phyloP scores from a whole-genome alignment of 2,797 vertebrate genomes.

The Ceryle rudis region DNA sequence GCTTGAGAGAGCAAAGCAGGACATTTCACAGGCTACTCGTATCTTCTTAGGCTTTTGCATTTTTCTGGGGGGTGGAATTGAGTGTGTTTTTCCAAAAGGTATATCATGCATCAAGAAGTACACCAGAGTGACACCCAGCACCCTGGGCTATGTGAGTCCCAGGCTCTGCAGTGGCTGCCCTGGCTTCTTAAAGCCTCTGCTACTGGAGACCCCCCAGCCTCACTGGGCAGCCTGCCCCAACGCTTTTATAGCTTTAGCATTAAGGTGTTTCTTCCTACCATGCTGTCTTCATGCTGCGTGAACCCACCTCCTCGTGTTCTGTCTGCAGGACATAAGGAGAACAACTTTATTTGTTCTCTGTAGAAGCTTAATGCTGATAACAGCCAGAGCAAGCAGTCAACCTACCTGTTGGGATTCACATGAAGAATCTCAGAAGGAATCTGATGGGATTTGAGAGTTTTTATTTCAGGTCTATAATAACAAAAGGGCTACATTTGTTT shows the following conservation, averaged over 20 bases:
- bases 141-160: neutral
- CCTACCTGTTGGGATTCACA: neutral
- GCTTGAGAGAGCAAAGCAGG: neutral
- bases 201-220: neutral
- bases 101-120: neutral
- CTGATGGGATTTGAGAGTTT: neutral
- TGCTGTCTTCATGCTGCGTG: neutral
- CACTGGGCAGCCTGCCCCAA: rapidly evolving
- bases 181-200: neutral
- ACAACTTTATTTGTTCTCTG: neutral
- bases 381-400: neutral
- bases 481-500: neutral
- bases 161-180: neutral
- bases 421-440: neutral
- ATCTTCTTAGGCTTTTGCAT: neutral
- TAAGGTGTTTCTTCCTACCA: rapidly evolving
- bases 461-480: neutral
- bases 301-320: neutral
- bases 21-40: neutral
- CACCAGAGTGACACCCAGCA: rapidly evolving
- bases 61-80: neutral
- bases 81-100: neutral
- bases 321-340: neutral
- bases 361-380: neutral
- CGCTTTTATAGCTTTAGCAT: rapidly evolving